phyloP scores from a whole-genome alignment of 2,797 vertebrate genomes.

The Gymnoscopelus braueri region DNA sequence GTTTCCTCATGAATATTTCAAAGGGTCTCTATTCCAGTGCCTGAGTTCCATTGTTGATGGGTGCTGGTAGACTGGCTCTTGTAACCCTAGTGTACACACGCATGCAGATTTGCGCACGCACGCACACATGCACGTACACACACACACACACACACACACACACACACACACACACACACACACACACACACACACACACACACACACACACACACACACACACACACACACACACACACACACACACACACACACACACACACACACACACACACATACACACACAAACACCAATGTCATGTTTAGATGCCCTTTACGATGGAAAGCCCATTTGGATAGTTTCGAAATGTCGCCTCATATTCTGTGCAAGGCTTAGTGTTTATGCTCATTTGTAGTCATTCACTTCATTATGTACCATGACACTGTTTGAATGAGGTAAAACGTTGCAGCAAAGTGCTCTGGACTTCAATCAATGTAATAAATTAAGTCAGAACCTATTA shows the following conservation, averaged over 20 bases:
- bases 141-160: constrained; percentile 3
- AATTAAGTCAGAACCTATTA: not conserved
- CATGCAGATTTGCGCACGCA: not conserved
- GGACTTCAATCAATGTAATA: not conserved
- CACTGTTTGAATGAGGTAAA: not conserved
- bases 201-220: constrained; percentile 6
- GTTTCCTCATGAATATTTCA: constrained; percentile 87
- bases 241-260: constrained; percentile 1
- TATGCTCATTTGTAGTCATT: not conserved
- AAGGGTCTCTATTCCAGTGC: constrained; percentile 70
- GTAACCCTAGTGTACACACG: constrained; percentile 52
- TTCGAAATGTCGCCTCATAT: not conserved
- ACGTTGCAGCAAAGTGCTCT: not conserved
- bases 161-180: not conserved
- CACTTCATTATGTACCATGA: not conserved
- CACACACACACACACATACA: constrained; percentile 4
- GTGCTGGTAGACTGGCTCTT: constrained; percentile 51
- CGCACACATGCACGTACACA: constrained; percentile 13
- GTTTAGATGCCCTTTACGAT: constrained; percentile 4
- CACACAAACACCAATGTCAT: not conserved
- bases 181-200: constrained; percentile 7
- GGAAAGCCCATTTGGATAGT: not conserved
- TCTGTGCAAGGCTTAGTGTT: not conserved
- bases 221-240: constrained; percentile 5
- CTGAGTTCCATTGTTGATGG: constrained; percentile 75